Percentiles rank a stretch among this genome's conserved stretches.
phyloP scores from a whole-genome alignment of 1,140 invertebrate species.

The Musca domestica region DNA sequence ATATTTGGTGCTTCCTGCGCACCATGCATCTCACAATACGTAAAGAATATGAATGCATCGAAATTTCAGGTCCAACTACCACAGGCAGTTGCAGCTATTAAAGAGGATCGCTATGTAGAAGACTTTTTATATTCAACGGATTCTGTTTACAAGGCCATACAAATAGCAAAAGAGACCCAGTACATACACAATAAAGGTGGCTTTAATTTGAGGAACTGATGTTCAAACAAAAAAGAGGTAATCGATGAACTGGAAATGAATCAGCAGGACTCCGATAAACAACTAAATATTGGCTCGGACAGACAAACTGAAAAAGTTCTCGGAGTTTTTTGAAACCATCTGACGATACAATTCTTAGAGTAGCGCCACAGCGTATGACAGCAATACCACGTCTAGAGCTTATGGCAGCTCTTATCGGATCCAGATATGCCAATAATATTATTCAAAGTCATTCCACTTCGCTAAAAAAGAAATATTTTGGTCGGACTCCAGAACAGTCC shows the following conservation, averaged over 20 bases:
- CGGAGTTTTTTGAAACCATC: slow-evolving; percentile 12
- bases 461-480: not conserved
- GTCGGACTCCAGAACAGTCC: not conserved
- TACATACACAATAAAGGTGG: too few species aligned
- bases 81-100: slow-evolving; percentile 34
- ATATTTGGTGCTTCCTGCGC: slow-evolving; percentile 23
- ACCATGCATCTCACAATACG: slow-evolving; percentile 31
- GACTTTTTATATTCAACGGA: slow-evolving; percentile 42
- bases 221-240: too few species aligned
- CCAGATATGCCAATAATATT: too few species aligned
- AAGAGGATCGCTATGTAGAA: slow-evolving; percentile 48
- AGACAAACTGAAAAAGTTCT: slow-evolving; percentile 29
- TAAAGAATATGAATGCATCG: too few species aligned
- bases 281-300: slow-evolving; percentile 22
- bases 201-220: too few species aligned
- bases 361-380: not conserved
- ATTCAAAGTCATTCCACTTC: too few species aligned
- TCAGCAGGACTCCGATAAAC: not conserved
- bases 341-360: too few species aligned
- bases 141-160: not conserved
- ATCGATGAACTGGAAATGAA: slow-evolving; percentile 19
- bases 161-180: too few species aligned
- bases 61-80: slow-evolving; percentile 30
- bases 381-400: too few species aligned
- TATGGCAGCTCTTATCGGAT: too few species aligned